These are phyloP conservation scores for Sycophila texana DNA, from an alignment of 2,888 invertebrate genomes.

Conservation along the genomic window DNA sequence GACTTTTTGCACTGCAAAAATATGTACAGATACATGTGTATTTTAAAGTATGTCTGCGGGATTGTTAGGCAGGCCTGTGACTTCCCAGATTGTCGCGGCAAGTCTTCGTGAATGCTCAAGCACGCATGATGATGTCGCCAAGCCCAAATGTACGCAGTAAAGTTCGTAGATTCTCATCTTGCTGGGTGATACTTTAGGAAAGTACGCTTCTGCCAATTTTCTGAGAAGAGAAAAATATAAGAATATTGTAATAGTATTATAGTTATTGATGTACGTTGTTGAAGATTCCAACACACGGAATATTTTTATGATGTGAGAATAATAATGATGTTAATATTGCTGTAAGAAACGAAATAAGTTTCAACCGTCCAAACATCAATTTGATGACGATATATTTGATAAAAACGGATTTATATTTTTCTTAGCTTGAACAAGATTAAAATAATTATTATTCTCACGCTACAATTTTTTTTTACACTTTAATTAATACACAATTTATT, in stretches of 20 bases:
- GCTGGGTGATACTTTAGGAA: slow-evolving; percentile 80
- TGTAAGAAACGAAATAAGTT: no score
- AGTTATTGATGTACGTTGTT: no score
- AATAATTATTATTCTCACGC: no score
- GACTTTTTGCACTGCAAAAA: slow-evolving; percentile 42
- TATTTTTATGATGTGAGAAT: no score
- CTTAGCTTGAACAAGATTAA: no score
- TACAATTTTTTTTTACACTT: no score
- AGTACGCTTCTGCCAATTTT: slow-evolving; percentile 81
- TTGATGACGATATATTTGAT: no score
- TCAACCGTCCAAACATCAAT: no score
- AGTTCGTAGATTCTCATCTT: slow-evolving; percentile 87
- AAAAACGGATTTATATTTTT: no score
- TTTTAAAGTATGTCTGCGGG: slow-evolving; percentile 79
- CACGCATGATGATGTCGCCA: slow-evolving; percentile 88
- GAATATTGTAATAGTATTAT: not conserved
- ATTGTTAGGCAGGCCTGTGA: slow-evolving; percentile 81
- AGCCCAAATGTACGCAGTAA: slow-evolving; percentile 89
- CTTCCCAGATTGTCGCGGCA: slow-evolving; percentile 87
- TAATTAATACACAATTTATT: no score
- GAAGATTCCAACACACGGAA: no score
- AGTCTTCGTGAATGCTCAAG: slow-evolving; percentile 89
- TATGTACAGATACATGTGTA: slow-evolving; percentile 6
- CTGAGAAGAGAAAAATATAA: slow-evolving; percentile 70
- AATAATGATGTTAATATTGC: no score